Evolutionary conservation across 2,888 invertebrate species (phyloP).

Genomic region (Hemithea aestivaria): DNA sequence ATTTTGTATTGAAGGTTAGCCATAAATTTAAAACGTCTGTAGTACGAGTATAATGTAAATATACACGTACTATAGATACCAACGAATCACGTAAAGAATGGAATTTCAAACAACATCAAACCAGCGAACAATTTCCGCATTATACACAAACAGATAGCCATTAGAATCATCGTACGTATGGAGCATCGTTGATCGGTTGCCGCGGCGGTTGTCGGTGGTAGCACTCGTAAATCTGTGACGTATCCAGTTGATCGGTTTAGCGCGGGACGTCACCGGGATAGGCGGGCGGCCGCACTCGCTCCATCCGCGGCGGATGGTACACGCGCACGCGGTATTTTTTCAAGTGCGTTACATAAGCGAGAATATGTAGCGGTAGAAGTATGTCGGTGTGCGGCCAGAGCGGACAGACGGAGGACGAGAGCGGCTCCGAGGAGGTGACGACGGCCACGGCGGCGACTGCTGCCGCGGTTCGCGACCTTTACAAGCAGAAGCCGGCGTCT

Average conservation of each 20-base stretch:
- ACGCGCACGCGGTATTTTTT: slow-evolving; percentile 45
- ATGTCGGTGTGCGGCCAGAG: slow-evolving; percentile 65
- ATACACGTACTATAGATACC: too few species aligned
- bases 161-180: too few species aligned
- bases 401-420: slow-evolving; percentile 55
- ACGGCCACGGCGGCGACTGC: slow-evolving; percentile 31
- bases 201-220: slow-evolving; percentile 21
- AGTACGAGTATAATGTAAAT: too few species aligned
- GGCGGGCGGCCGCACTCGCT: slow-evolving; percentile 32
- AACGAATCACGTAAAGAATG: slow-evolving; percentile 18
- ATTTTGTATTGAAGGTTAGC: too few species aligned
- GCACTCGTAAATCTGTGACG: slow-evolving; percentile 63
- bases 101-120: slow-evolving; percentile 28
- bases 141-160: slow-evolving; percentile 24
- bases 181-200: slow-evolving; percentile 38
- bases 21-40: too few species aligned
- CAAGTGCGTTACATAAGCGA: slow-evolving; percentile 23
- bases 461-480: slow-evolving; percentile 50
- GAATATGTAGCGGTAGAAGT: slow-evolving; percentile 44
- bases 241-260: slow-evolving; percentile 60
- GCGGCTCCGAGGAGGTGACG: slow-evolving; percentile 50
- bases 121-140: slow-evolving; percentile 36
- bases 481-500: slow-evolving; percentile 64
- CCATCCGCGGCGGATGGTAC: slow-evolving; percentile 52
- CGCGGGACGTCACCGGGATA: slow-evolving; percentile 33